Conservation (phyloP, 2,113 vertebrate species). For the Psittacula cyanocephala region DNA sequence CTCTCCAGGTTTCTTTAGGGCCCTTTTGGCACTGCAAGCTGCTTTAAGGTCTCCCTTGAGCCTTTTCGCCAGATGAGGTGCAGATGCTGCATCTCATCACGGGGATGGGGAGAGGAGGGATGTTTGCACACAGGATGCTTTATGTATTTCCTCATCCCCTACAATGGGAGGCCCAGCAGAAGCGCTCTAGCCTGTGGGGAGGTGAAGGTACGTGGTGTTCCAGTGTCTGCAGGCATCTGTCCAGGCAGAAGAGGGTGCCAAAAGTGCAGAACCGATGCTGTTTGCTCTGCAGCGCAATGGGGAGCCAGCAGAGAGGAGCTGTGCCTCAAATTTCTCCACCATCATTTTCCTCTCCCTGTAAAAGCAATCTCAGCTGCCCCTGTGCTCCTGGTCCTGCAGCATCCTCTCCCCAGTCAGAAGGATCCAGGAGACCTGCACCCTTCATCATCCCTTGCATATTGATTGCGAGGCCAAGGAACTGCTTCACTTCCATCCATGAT, state of each 20-base stretch:
- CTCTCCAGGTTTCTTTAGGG: not conserved
- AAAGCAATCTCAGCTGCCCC: fast-evolving
- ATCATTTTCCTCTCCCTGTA: not conserved
- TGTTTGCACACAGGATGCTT: not conserved
- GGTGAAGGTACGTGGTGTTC: not conserved
- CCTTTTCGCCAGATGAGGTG: not conserved
- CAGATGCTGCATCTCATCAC: not conserved
- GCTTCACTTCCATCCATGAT: not conserved
- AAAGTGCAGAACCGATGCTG: not conserved
- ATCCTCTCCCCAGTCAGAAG: not conserved
- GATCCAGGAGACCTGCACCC: not conserved
- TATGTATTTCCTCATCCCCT: fast-evolving
- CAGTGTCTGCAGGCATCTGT: not conserved
- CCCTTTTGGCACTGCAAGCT: not conserved
- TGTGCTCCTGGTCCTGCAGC: not conserved
- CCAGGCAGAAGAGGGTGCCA: conserved; percentile 37
- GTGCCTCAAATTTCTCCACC: not conserved
- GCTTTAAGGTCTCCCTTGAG: not conserved
- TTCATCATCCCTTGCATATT: fast-evolving
- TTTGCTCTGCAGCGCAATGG: fast-evolving
- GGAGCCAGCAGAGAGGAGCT: not conserved
- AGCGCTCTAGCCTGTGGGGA: not conserved
- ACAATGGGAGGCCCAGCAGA: not conserved
- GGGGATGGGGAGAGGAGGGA: not conserved
- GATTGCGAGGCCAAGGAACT: not conserved